Conservation (phyloP, 1,140 invertebrate genomes). For the Metopolophium dirhodum region DNA sequence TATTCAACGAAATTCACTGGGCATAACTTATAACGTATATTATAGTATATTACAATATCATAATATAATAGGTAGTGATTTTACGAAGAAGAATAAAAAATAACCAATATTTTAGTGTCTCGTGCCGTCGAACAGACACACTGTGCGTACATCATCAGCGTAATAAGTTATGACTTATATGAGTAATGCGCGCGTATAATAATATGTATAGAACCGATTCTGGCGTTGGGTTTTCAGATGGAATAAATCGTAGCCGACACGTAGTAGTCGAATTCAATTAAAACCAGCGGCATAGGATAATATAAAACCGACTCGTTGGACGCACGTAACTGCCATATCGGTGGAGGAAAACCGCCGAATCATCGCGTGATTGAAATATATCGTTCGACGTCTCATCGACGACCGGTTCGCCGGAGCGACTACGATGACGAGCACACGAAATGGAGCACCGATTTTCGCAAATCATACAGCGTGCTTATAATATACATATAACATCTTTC, state of each 20-base stretch:
- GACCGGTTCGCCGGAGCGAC: neutral
- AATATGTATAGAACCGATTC: neutral
- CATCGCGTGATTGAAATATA: neutral
- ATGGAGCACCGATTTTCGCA: neutral
- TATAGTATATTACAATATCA: neutral
- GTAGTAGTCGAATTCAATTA: constrained; percentile 23
- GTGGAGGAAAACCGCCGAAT: neutral
- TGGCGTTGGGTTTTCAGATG: neutral
- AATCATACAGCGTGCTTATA: neutral
- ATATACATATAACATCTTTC: neutral
- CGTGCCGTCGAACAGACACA: neutral
- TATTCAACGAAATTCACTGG: no score
- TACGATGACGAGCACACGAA: neutral
- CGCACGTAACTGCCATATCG: neutral
- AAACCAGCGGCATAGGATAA: neutral
- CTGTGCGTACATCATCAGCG: neutral
- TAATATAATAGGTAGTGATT: neutral
- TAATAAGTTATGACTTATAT: neutral
- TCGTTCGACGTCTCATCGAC: neutral
- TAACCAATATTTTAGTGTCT: neutral
- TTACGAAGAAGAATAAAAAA: neutral
- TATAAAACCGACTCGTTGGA: no score
- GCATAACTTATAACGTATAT: neutral
- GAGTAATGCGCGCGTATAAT: neutral
- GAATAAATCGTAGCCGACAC: neutral